Conservation (phyloP, 2,113 vertebrate species). For the Nettapus auritus region DNA sequence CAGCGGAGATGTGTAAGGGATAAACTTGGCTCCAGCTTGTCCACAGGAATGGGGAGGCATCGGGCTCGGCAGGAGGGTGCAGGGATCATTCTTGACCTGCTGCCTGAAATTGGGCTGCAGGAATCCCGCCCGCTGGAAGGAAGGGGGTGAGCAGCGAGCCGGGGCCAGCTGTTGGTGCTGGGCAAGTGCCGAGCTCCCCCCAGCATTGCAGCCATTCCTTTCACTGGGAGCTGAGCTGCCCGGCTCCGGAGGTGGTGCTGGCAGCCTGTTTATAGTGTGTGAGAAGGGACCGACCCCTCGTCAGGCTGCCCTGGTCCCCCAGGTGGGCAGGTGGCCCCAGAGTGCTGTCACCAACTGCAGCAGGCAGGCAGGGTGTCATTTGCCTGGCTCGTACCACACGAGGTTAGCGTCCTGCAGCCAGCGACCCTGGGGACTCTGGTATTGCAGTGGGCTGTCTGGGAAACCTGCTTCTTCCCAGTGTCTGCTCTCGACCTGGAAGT, state of each 20-base stretch:
- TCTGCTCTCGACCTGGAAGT: conserved; percentile 37
- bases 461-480: not conserved
- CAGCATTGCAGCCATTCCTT: conserved; percentile 78
- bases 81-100: conserved; percentile 41
- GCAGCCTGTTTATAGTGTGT: conserved; percentile 52
- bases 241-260: not conserved
- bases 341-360: rapidly evolving
- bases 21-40: conserved; percentile 62
- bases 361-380: not conserved
- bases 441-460: not conserved
- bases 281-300: not conserved
- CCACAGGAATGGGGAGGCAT: conserved; percentile 58
- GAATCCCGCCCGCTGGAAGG: conserved; percentile 60
- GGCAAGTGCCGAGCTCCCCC: conserved; percentile 58
- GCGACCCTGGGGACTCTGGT: not conserved
- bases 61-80: conserved; percentile 22
- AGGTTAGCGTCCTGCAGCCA: not conserved
- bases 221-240: conserved; percentile 32
- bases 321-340: not conserved
- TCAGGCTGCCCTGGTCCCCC: not conserved
- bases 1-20: not conserved
- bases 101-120: conserved; percentile 14
- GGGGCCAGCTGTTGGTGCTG: conserved; percentile 72
- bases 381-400: not conserved
- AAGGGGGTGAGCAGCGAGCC: not conserved